These are phyloP conservation scores for Okapia johnstoni DNA, from an alignment of 2,113 vertebrate genomes.

Conservation along the genomic window DNA sequence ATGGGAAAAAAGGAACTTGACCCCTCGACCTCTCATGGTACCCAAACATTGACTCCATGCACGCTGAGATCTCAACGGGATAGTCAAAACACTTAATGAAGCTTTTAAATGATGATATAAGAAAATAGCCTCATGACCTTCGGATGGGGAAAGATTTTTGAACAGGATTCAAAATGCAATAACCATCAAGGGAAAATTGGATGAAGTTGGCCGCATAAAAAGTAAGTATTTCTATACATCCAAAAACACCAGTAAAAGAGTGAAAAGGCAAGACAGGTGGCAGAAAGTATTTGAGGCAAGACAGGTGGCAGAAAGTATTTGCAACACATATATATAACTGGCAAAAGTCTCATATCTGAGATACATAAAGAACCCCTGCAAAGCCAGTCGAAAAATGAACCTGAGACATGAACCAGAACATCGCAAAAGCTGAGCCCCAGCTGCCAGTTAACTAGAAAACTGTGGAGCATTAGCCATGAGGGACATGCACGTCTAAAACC, in stretches of 20 bases:
- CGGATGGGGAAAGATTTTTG: neutral
- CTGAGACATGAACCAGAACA: too few species aligned
- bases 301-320: neutral
- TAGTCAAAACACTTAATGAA: neutral
- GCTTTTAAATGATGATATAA: neutral
- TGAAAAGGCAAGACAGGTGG: neutral
- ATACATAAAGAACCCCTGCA: neutral
- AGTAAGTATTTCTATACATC: neutral
- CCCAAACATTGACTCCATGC: neutral
- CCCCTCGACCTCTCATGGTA: rapidly evolving
- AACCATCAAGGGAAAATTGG: neutral
- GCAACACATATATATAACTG: rapidly evolving
- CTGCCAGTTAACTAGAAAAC: neutral
- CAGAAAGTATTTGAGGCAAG: neutral
- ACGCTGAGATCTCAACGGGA: neutral
- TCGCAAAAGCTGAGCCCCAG: rapidly evolving
- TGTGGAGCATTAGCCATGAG: rapidly evolving
- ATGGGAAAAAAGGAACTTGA: rapidly evolving
- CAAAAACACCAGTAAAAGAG: neutral
- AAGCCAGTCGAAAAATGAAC: neutral
- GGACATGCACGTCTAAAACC: neutral
- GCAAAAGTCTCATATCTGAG: neutral
- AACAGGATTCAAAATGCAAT: neutral
- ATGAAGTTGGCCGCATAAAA: neutral
- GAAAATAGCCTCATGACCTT: neutral